Percentiles rank a stretch among this genome's conserved stretches.
Conservation (phyloP, 2,888 invertebrate genomes). For the Pachliopta kotzebuea region DNA sequence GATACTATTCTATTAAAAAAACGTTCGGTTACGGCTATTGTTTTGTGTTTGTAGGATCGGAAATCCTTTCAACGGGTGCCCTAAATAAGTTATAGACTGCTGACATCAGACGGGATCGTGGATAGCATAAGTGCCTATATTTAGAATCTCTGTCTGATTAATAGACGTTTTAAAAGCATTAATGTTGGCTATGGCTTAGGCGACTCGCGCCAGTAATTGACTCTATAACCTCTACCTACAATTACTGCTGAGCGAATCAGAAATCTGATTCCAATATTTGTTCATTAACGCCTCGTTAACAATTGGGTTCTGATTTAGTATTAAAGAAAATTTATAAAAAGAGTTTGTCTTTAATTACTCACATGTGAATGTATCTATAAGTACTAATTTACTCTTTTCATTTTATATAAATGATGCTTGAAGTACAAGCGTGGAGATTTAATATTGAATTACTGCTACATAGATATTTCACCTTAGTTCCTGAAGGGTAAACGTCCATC, state of each 20-base stretch:
- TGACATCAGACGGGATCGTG: constrained; percentile 65
- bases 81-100: constrained; percentile 34
- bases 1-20: constrained; percentile 13
- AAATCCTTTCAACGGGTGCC: constrained; percentile 26
- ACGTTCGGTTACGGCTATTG: constrained; percentile 11
- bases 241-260: constrained; percentile 39
- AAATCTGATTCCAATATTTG: neutral
- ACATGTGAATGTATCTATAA: neutral
- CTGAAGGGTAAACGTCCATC: neutral
- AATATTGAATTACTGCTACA: neutral
- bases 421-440: too few relatives aligned
- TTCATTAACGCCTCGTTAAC: neutral
- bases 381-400: neutral
- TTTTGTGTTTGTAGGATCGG: constrained; percentile 17
- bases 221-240: constrained; percentile 64
- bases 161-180: constrained; percentile 57
- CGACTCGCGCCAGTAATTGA: constrained; percentile 62
- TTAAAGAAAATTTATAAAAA: neutral
- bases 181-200: constrained; percentile 47
- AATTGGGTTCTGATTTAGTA: neutral
- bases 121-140: constrained; percentile 77
- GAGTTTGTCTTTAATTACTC: too few relatives aligned
- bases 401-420: too few relatives aligned
- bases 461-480: neutral
- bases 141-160: constrained; percentile 77